Percentiles rank a stretch among this genome's conserved stretches.
Evolutionary conservation across 2,888 invertebrate genomes (phyloP).

Genomic region (Sesia apiformis): DNA sequence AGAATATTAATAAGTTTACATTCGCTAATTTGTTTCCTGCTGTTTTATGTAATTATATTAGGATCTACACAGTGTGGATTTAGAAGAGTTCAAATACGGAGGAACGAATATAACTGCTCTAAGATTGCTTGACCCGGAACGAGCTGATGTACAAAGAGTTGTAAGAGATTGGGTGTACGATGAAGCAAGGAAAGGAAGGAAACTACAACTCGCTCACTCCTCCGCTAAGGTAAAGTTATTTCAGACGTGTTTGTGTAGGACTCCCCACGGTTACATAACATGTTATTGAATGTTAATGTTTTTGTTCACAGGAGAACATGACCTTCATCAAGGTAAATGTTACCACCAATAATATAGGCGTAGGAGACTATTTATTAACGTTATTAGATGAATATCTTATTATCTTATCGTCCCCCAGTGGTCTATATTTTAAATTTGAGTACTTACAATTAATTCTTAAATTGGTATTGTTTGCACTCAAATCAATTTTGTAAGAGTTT

Average conservation of each 20-base stretch:
- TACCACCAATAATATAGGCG: background rate
- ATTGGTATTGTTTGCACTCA: no score
- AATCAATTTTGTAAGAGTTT: no score
- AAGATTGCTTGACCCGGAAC: slow-evolving; percentile 89
- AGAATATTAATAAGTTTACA: no score
- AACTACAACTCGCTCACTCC: slow-evolving; percentile 74
- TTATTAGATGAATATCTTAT: no score
- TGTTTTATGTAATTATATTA: slow-evolving; percentile 26
- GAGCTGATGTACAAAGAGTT: slow-evolving; percentile 84
- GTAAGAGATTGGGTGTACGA: slow-evolving; percentile 87
- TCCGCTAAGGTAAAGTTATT: slow-evolving; percentile 62
- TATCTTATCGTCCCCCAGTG: no score
- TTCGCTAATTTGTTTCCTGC: no score
- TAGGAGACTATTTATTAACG: no score
- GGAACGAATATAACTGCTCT: slow-evolving; percentile 97
- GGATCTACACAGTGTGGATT: slow-evolving; percentile 93
- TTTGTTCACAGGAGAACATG: slow-evolving; percentile 77
- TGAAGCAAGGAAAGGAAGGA: slow-evolving; percentile 79
- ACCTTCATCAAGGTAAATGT: slow-evolving; percentile 80
- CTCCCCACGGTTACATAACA: background rate
- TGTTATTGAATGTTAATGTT: slow-evolving; percentile 9
- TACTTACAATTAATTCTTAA: no score
- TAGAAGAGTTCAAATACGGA: slow-evolving; percentile 95
- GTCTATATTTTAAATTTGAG: no score
- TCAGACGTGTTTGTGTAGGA: background rate